Evolutionary conservation across 2,888 invertebrate genomes (phyloP).

Genomic region (Synanthedon tipuliformis): DNA sequence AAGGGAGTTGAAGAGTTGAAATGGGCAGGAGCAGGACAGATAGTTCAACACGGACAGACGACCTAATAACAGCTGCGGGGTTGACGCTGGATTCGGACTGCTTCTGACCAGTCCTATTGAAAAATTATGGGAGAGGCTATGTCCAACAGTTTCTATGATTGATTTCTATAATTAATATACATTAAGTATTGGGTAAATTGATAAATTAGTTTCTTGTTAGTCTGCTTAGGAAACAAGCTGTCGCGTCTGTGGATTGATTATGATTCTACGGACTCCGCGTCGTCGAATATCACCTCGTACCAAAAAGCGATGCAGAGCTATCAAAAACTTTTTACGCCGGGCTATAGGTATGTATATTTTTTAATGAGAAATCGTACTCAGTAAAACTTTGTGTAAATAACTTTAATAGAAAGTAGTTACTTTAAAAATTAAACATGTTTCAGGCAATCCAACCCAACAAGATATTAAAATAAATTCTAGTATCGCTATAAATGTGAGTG

Average conservation of each 20-base stretch:
- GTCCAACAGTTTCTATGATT: too few species aligned
- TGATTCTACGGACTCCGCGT: conserved; percentile 49
- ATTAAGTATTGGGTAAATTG: too few species aligned
- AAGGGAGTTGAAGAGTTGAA: too few species aligned
- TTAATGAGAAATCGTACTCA: background rate
- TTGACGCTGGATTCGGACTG: too few species aligned
- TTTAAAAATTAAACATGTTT: conserved; percentile 8
- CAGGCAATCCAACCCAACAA: conserved; percentile 45
- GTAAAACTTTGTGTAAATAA: too few species aligned
- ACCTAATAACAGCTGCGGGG: too few species aligned
- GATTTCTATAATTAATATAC: too few species aligned
- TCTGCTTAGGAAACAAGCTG: background rate
- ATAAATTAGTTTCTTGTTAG: background rate
- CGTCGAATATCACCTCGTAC: conserved; percentile 57
- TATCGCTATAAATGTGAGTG: conserved; percentile 41
- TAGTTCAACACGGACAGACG: too few species aligned
- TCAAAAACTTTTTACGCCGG: conserved; percentile 44
- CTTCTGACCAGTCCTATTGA: too few species aligned
- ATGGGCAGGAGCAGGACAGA: too few species aligned
- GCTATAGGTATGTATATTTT: conserved; percentile 41
- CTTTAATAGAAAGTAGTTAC: too few species aligned
- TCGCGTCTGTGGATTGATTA: conserved; percentile 17
- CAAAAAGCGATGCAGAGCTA: conserved; percentile 41
- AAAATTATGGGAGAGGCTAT: too few species aligned
- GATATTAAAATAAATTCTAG: conserved; percentile 47